Evolutionary conservation across 1,140 invertebrate genomes (phyloP).

Genomic region (Meteorus sp.): DNA sequence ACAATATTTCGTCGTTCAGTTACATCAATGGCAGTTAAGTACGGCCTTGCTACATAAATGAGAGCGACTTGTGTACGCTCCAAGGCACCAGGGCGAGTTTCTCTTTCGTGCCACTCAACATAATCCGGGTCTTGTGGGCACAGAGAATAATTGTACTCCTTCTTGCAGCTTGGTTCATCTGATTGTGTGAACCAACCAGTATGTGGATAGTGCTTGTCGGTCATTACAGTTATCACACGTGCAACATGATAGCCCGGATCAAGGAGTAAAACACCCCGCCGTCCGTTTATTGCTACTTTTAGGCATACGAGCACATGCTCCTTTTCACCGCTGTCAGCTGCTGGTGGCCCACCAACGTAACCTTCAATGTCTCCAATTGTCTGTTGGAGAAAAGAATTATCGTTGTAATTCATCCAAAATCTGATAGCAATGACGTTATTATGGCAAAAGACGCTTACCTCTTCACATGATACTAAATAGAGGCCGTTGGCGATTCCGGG

Average conservation of each 20-base stretch:
- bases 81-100: slow-evolving; percentile 64
- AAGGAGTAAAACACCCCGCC: slow-evolving; percentile 75
- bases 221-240: slow-evolving; percentile 83
- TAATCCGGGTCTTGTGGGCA: slow-evolving; percentile 69
- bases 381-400: slow-evolving; percentile 34
- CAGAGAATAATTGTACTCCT: slow-evolving; percentile 80
- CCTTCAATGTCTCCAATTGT: slow-evolving; percentile 68
- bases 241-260: slow-evolving; percentile 91
- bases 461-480: slow-evolving; percentile 85
- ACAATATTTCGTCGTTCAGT: slow-evolving; percentile 87
- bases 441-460: slow-evolving; percentile 63
- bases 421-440: too few relatives aligned
- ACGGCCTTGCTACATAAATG: slow-evolving; percentile 77
- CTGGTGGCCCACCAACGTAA: slow-evolving; percentile 66
- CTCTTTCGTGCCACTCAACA: slow-evolving; percentile 79
- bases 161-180: slow-evolving; percentile 70
- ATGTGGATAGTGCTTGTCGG: slow-evolving; percentile 80
- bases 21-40: slow-evolving; percentile 79
- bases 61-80: slow-evolving; percentile 61
- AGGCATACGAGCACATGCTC: slow-evolving; percentile 87
- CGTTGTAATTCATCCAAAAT: too few relatives aligned
- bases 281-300: slow-evolving; percentile 71
- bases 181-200: slow-evolving; percentile 85
- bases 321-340: slow-evolving; percentile 73
- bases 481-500: slow-evolving; percentile 68